Evolutionary conservation across 2,888 invertebrate species (phyloP).

Genomic region (Spilosoma lubricipeda): DNA sequence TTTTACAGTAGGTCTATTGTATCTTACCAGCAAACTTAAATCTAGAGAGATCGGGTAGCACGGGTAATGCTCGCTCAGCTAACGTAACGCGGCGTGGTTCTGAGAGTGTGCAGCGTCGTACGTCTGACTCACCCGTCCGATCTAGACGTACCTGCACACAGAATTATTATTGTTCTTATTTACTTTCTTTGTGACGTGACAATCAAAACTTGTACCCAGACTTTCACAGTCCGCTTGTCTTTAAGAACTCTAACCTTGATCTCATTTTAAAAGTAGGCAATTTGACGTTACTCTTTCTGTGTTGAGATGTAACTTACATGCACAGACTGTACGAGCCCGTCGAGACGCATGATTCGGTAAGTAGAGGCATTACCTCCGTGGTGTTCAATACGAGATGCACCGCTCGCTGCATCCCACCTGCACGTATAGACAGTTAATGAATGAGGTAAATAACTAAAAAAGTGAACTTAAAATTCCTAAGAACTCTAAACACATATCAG

Average conservation of each 20-base stretch:
- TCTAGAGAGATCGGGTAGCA: slow-evolving; percentile 64
- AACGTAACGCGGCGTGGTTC: slow-evolving; percentile 45
- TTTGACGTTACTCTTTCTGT: background rate
- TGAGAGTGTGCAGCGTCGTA: slow-evolving; percentile 61
- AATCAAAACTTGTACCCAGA: background rate
- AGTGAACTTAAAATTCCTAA: background rate
- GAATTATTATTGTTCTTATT: background rate
- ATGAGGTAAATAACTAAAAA: background rate
- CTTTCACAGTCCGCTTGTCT: too few species aligned
- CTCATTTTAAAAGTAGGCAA: too few species aligned
- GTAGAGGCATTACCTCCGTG: slow-evolving; percentile 68
- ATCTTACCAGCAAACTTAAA: slow-evolving; percentile 69
- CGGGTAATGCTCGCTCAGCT: slow-evolving; percentile 62
- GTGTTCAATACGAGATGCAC: slow-evolving; percentile 67
- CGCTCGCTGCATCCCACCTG: slow-evolving; percentile 74
- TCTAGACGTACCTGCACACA: slow-evolving; percentile 62
- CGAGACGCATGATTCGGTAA: slow-evolving; percentile 58
- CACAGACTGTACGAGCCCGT: slow-evolving; percentile 59
- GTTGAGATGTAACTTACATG: slow-evolving; percentile 53
- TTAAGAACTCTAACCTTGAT: too few species aligned
- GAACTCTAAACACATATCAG: background rate
- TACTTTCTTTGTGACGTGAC: background rate
- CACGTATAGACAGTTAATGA: background rate
- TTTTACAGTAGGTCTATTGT: background rate
- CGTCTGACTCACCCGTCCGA: slow-evolving; percentile 57